Conservation (phyloP, 1,140 invertebrate genomes). For the Anthonomus grandis region DNA sequence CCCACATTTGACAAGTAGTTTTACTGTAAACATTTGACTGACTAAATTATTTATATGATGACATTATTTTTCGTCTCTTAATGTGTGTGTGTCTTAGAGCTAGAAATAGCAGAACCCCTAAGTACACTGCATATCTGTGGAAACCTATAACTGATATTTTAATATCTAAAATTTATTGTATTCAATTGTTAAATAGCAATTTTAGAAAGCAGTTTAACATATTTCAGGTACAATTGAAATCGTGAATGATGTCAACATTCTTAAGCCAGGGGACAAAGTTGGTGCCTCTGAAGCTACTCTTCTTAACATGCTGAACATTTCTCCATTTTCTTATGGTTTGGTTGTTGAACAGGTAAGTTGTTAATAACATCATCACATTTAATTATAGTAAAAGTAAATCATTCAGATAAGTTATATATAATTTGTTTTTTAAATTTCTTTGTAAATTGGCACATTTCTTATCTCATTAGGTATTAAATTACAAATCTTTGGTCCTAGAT, state of each 20-base stretch:
- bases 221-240: conserved; percentile 91
- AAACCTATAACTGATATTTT: conserved; percentile 32
- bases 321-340: conserved; percentile 98
- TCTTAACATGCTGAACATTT: conserved; percentile 99
- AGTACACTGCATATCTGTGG: conserved; percentile 29
- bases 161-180: too few species aligned
- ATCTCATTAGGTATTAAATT: too few species aligned
- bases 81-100: conserved; percentile 38
- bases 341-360: conserved; percentile 69
- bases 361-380: too few species aligned
- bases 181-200: neutral
- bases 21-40: too few species aligned
- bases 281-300: conserved; percentile 98
- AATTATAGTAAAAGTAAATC: too few species aligned
- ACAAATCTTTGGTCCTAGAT: too few species aligned
- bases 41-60: too few species aligned
- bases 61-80: conserved; percentile 43
- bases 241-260: conserved; percentile 94
- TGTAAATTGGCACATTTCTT: too few species aligned
- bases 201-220: neutral
- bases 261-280: conserved; percentile 96
- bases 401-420: too few species aligned
- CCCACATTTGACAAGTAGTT: too few species aligned
- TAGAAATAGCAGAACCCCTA: conserved; percentile 55
- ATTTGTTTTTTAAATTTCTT: too few species aligned